Conservation (phyloP, 2,113 vertebrate species). For the Spea bombifrons region DNA sequence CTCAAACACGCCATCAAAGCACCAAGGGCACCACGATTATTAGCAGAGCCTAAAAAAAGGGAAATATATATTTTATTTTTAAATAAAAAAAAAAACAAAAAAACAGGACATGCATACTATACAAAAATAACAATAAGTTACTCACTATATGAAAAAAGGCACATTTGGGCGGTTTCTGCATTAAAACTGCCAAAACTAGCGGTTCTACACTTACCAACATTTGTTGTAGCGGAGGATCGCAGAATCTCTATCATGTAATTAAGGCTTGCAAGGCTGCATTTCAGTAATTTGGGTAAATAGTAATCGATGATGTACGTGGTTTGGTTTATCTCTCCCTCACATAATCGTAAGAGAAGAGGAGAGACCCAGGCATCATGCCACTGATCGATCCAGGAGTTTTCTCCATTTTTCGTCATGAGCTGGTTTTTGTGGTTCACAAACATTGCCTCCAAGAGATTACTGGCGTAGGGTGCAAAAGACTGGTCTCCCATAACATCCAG, state of each 20-base stretch:
- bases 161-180: no score
- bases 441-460: slow-evolving; percentile 88
- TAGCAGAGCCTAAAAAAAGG: slow-evolving; percentile 58
- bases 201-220: slow-evolving; percentile 66
- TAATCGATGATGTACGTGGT: slow-evolving; percentile 90
- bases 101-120: not conserved
- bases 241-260: slow-evolving; percentile 84
- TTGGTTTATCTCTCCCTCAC: slow-evolving; percentile 77
- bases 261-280: slow-evolving; percentile 83
- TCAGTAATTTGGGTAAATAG: slow-evolving; percentile 85
- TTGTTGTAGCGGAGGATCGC: slow-evolving; percentile 68
- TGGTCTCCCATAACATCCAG: slow-evolving; percentile 87
- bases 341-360: slow-evolving; percentile 81
- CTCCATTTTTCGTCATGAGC: slow-evolving; percentile 58
- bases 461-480: slow-evolving; percentile 84
- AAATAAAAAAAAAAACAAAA: no score
- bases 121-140: no score
- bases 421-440: slow-evolving; percentile 83
- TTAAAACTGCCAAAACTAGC: not conserved
- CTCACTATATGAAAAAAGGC: not conserved
- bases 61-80: no score
- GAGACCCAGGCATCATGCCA: slow-evolving; percentile 89
- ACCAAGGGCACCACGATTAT: slow-evolving; percentile 78
- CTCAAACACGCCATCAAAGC: slow-evolving; percentile 91
- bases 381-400: slow-evolving; percentile 66